Evolutionary conservation across 2,113 vertebrate genomes (phyloP).

Genomic region (Aspiorhynchus laticeps): DNA sequence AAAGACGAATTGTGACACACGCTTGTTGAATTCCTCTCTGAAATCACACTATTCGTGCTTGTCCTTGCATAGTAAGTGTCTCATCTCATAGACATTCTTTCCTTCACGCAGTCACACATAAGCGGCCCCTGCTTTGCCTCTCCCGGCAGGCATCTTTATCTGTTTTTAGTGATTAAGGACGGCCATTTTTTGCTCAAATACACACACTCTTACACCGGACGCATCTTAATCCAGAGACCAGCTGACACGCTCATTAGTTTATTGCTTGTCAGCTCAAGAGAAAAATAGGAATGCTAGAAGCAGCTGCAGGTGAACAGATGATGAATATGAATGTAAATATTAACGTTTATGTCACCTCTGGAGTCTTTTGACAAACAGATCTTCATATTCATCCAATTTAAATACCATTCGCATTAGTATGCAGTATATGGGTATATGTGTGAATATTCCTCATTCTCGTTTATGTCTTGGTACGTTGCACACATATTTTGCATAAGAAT

Average conservation of each 20-base stretch:
- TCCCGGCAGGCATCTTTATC: conserved; percentile 44
- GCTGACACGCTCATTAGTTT: conserved; percentile 51
- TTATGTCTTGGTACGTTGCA: background rate
- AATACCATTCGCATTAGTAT: background rate
- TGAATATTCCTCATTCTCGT: background rate
- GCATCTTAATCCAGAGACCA: conserved; percentile 52
- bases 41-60: conserved; percentile 3
- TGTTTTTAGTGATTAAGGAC: conserved; percentile 37
- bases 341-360: conserved; percentile 39
- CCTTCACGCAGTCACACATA: conserved; percentile 39
- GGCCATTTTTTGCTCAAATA: conserved; percentile 15
- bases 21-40: background rate
- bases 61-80: conserved; percentile 16
- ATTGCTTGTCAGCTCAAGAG: conserved; percentile 40
- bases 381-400: background rate
- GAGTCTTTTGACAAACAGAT: background rate
- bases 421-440: background rate
- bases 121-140: conserved; percentile 13
- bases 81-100: conserved; percentile 8
- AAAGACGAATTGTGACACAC: background rate
- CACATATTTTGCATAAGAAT: conserved; percentile 8
- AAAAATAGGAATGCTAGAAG: conserved; percentile 39
- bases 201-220: conserved; percentile 43
- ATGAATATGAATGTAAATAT: conserved; percentile 47
- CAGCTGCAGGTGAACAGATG: conserved; percentile 38